A percentile compares a stretch with the other conserved stretches of the same genome.
These are phyloP conservation scores for Dendrolimus punctatus DNA, from an alignment of 1,140 invertebrate species.

Conservation along the genomic window DNA sequence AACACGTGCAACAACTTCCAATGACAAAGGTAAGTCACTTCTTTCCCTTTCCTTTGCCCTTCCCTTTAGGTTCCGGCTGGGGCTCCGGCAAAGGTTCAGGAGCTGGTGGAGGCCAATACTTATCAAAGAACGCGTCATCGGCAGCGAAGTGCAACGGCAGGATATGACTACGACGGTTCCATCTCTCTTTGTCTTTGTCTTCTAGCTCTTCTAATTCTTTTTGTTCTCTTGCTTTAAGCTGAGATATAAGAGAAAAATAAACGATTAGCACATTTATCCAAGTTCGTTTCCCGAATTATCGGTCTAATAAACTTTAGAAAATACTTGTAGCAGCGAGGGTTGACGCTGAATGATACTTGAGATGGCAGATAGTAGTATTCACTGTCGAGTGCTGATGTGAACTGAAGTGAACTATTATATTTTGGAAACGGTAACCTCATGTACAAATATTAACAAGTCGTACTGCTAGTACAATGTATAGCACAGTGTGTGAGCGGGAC, in stretches of 20 bases:
- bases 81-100: conserved; percentile 27
- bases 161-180: conserved; percentile 33
- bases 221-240: conserved; percentile 37
- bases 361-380: no score
- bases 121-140: conserved; percentile 36
- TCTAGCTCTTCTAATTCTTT: conserved; percentile 29
- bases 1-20: no score
- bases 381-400: no score
- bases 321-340: no score
- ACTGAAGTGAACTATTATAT: no score
- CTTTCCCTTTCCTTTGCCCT: conserved; percentile 25
- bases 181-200: conserved; percentile 27
- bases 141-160: conserved; percentile 38
- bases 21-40: not conserved
- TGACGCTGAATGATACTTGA: no score
- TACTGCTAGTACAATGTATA: no score
- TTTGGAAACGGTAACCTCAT: no score
- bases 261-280: not conserved
- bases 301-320: no score
- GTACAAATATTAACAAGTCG: no score
- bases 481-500: no score
- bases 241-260: conserved; percentile 8
- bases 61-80: conserved; percentile 19
- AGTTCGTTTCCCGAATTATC: no score
- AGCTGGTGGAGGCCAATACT: conserved; percentile 31